These are phyloP conservation scores for Indri indri DNA, from an alignment of 2,113 vertebrate genomes.

Conservation along the genomic window DNA sequence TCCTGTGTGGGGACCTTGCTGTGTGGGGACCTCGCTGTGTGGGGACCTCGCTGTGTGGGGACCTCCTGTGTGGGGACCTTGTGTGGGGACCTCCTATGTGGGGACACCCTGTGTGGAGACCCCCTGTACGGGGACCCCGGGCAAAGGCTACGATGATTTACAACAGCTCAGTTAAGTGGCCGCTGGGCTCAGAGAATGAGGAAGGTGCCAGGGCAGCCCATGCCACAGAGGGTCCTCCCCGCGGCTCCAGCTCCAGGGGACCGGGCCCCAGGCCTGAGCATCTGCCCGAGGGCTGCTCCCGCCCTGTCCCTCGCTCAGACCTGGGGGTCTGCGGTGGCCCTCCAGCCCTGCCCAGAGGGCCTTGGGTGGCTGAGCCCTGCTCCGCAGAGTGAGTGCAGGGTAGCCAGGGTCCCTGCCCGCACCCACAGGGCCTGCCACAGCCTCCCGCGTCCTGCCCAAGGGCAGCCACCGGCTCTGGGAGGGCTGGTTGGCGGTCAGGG, in stretches of 20 bases:
- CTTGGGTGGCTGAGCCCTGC: not conserved
- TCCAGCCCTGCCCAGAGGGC: accelerated
- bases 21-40: not conserved
- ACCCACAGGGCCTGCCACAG: not conserved
- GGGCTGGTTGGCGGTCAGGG: accelerated
- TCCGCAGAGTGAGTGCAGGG: accelerated
- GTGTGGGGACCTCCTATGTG: no score
- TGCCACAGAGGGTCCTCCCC: accelerated
- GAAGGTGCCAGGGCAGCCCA: accelerated
- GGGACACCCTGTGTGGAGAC: accelerated
- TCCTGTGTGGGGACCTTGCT: no score
- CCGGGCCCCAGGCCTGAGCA: no score
- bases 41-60: not conserved
- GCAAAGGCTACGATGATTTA: accelerated
- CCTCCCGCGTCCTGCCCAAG: not conserved
- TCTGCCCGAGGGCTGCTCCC: no score
- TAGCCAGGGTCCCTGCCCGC: not conserved
- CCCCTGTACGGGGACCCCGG: no score
- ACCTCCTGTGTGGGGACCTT: not conserved
- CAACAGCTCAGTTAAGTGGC: not conserved
- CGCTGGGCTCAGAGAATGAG: not conserved
- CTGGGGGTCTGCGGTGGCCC: accelerated
- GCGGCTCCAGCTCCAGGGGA: not conserved
- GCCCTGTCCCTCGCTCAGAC: accelerated
- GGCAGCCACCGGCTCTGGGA: accelerated